A percentile compares a stretch with the other conserved stretches of the same genome.
These are phyloP conservation scores for Scyliorhinus canicula DNA, from an alignment of 2,797 vertebrate genomes.

Conservation along the genomic window DNA sequence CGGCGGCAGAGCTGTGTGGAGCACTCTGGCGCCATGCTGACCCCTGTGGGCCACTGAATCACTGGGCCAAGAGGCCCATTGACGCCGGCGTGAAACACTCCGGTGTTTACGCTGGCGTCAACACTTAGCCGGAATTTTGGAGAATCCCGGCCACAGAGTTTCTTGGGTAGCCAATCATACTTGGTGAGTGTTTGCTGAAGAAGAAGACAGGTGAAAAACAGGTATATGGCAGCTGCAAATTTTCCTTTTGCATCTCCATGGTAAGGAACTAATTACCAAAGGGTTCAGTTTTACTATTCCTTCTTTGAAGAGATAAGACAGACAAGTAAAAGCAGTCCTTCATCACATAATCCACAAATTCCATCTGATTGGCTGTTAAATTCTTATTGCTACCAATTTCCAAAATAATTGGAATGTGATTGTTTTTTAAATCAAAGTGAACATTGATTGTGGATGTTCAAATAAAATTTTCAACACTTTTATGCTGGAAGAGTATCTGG, in stretches of 20 bases:
- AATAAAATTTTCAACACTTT: not conserved
- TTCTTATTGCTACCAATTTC: not conserved
- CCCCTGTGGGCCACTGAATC: no score
- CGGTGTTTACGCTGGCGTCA: no score
- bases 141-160: no score
- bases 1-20: no score
- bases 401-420: not conserved
- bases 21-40: no score
- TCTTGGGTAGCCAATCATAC: no score
- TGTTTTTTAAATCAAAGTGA: not conserved
- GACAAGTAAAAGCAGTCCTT: not conserved
- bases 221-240: not conserved
- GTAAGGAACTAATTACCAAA: not conserved
- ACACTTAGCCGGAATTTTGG: no score
- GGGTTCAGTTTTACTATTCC: not conserved
- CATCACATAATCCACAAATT: not conserved
- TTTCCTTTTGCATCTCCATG: not conserved
- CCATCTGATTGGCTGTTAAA: not conserved
- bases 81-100: no score
- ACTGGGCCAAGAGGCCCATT: no score
- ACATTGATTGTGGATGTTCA: not conserved
- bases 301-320: not conserved
- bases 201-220: not conserved
- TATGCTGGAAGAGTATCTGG: not conserved
- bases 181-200: no score